These are phyloP conservation scores for Dipus sagitta DNA, from an alignment of 2,797 vertebrate species.

Conservation along the genomic window DNA sequence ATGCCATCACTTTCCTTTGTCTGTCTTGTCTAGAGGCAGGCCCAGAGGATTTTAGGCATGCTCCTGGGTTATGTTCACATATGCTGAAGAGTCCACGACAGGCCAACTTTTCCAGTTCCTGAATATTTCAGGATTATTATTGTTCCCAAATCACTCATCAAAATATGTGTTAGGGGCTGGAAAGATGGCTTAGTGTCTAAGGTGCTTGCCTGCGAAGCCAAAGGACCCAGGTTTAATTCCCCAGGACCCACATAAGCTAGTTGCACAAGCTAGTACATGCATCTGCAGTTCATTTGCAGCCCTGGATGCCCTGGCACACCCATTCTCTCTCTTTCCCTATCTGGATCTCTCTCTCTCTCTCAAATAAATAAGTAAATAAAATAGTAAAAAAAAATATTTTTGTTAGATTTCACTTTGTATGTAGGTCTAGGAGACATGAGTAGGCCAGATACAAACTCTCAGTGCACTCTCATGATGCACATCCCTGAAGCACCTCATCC, in stretches of 20 bases:
- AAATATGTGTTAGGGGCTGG: not conserved
- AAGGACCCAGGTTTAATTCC: no score
- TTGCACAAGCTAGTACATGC: no score
- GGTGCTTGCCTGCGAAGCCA: no score
- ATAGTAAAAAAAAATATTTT: not conserved
- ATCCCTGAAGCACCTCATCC: not conserved
- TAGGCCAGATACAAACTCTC: not conserved
- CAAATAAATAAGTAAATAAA: no score
- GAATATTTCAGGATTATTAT: conserved; percentile 1
- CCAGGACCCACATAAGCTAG: no score
- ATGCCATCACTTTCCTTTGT: conserved; percentile 46
- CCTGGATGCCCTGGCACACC: no score
- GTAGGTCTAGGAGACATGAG: conserved; percentile 43
- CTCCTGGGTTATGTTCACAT: conserved; percentile 17
- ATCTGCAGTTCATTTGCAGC: no score
- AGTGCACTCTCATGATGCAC: not conserved
- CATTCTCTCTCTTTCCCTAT: no score
- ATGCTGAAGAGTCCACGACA: not conserved
- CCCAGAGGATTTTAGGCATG: not conserved
- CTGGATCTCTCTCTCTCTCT: no score
- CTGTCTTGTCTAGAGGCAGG: conserved; percentile 13
- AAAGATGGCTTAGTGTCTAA: no score
- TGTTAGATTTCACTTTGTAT: conserved; percentile 27
- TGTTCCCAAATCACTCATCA: conserved; percentile 16
- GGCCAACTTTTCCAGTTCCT: conserved; percentile 21